Evolutionary conservation across 53 echinoderm and acorn worm genomes (phyloP).

Genomic region (Patiria pectinifera): DNA sequence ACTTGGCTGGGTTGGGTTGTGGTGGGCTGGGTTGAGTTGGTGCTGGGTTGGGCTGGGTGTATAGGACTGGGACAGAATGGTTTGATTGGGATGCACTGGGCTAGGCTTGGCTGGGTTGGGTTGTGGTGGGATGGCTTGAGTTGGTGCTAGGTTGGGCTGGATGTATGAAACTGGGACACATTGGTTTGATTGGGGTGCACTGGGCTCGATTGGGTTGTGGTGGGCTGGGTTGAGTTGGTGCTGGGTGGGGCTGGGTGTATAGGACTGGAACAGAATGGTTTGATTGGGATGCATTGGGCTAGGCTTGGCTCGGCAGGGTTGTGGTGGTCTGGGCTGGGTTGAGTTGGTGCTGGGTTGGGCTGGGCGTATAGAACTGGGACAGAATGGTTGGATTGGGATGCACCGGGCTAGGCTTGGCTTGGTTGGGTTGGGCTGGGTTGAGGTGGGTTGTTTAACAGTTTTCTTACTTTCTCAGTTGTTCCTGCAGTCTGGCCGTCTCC

Average conservation of each 20-base stretch:
- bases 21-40: not conserved
- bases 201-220: not conserved
- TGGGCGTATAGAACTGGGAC: not conserved
- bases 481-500: conserved; percentile 62
- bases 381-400: not conserved
- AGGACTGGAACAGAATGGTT: not conserved
- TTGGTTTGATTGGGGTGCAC: too few relatives aligned
- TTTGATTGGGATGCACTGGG: not conserved
- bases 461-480: conserved; percentile 54
- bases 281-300: not conserved
- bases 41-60: not conserved
- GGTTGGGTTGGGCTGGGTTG: not conserved
- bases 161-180: not conserved
- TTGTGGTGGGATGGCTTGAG: not conserved
- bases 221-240: not conserved
- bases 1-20: not conserved
- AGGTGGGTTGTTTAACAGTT: not conserved
- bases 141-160: not conserved
- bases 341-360: not conserved
- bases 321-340: not conserved
- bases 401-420: not conserved
- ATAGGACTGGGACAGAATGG: not conserved
- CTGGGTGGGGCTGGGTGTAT: not conserved
- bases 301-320: not conserved
- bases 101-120: not conserved